Base-by-base conservation (phyloP, 2,888 invertebrate species). In the Malacosoma neustria region DNA sequence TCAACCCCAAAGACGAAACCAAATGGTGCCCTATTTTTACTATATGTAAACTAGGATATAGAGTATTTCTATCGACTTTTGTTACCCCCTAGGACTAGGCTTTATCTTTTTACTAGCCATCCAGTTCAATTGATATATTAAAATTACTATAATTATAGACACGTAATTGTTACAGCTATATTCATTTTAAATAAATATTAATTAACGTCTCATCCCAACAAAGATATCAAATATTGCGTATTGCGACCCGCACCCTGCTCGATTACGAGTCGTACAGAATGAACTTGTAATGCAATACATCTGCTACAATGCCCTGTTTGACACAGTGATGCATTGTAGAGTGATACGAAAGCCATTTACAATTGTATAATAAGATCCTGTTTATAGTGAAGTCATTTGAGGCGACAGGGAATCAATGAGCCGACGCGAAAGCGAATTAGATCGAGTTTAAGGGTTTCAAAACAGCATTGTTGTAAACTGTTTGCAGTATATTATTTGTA, bases 211-310 rank as follows among this genome's bases (percentile, higher is more conserved):
- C 43, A 57, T 72, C 71, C 57, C 63, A 43, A 11, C 15, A 49
- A 54, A 36, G 22, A 22, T 7, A 22, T 2, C 9, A 22, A 35
- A 51, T 15, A 38, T n/a, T 35, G n/a, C n/a, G 41, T 37, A 41
- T 33, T 42, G 32, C 37, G 36, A 37, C 42, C 45, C 40, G 42
- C 48, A 61, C 74, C 72, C 72, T 57, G 66, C 57, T 59, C 73
- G 66, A 68, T 73, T 70, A 70, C 73, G 63, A 69, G 67, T 68
- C 67, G 55, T 72, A 68, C 68, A 76, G 72, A 80, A 81, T 76
- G 71, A 76, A 80, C 67, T 74, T 66, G 79, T 80, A 81, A 81
- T 73, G 65, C 66, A 69, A 74, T 82, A 84, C 85, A 84, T 85
- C 84, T 85, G 84, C 65, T 72, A 66, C 70, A 66, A 64, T 65